phyloP scores from a whole-genome alignment of 2,888 invertebrate species.

The Candidula unifasciata region DNA sequence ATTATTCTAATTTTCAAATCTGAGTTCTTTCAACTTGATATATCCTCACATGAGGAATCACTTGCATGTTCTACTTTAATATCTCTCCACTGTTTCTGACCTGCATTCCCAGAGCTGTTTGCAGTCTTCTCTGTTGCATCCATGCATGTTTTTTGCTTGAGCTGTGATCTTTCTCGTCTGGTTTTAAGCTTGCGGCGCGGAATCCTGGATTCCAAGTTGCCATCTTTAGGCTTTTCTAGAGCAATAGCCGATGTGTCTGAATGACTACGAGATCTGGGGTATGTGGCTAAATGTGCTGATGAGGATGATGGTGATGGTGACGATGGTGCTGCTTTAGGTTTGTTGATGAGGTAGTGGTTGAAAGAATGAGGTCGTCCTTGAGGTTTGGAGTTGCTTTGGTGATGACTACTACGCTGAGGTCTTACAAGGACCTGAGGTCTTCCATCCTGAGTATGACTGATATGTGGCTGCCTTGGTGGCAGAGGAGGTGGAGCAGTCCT shows the following conservation, averaged over 20 bases:
- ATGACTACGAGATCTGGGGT: constrained; percentile 29
- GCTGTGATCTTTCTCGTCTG: constrained; percentile 38
- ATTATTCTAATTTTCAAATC: neutral
- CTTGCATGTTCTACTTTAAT: constrained; percentile 53
- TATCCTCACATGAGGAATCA: constrained; percentile 62
- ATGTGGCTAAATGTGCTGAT: constrained; percentile 3
- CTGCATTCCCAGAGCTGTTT: constrained; percentile 13
- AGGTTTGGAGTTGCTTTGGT: neutral
- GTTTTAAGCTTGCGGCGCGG: constrained; percentile 45
- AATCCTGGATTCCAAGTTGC: neutral
- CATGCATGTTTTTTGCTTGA: constrained; percentile 31
- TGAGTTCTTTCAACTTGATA: constrained; percentile 47
- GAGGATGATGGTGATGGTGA: constrained; percentile 21
- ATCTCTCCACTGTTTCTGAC: constrained; percentile 35
- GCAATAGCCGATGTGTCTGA: constrained; percentile 22
- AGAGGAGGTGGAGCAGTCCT: constrained; percentile 35
- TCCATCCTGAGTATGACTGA: constrained; percentile 44
- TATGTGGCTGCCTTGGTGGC: constrained; percentile 42
- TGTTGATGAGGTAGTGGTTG: constrained; percentile 49
- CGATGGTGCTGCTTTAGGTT: constrained; percentile 17
- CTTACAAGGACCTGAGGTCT: constrained; percentile 43
- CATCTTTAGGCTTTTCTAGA: constrained; percentile 10
- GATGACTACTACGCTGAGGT: constrained; percentile 36
- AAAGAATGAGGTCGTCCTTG: constrained; percentile 46
- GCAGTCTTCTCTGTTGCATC: neutral